These are phyloP conservation scores for Tyria jacobaeae DNA, from an alignment of 2,888 invertebrate species.

Conservation along the genomic window DNA sequence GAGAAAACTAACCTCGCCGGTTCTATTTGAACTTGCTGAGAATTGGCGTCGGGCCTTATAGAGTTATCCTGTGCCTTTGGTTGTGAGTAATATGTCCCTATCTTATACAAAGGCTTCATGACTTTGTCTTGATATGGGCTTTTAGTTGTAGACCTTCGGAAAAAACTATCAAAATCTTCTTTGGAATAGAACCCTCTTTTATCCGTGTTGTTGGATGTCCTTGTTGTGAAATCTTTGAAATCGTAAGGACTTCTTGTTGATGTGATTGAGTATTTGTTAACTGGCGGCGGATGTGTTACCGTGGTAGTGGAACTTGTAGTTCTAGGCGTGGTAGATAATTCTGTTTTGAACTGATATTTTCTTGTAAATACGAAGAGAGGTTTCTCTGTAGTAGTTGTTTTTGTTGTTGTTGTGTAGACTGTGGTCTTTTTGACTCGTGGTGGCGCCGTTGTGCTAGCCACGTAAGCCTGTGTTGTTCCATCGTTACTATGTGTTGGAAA, in stretches of 20 bases:
- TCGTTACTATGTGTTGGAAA: constrained; percentile 75
- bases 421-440: constrained; percentile 60
- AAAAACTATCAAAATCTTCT: constrained; percentile 72
- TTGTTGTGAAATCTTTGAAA: constrained; percentile 80
- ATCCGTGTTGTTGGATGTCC: constrained; percentile 61
- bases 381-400: constrained; percentile 35
- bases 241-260: constrained; percentile 87
- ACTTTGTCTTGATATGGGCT: constrained; percentile 78
- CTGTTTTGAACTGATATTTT: constrained; percentile 60
- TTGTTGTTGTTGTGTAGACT: constrained; percentile 44
- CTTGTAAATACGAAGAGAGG: constrained; percentile 65
- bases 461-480: constrained; percentile 80
- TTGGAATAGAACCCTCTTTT: constrained; percentile 76
- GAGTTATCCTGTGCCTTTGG: constrained; percentile 79
- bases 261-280: constrained; percentile 78
- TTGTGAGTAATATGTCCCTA: constrained; percentile 81
- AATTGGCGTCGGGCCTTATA: constrained; percentile 81
- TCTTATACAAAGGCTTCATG: constrained; percentile 75
- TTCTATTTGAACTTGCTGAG: constrained; percentile 81
- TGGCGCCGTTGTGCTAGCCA: constrained; percentile 71
- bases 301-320: constrained; percentile 18
- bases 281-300: constrained; percentile 62
- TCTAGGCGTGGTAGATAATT: constrained; percentile 57
- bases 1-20: constrained; percentile 76
- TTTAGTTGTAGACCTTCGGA: constrained; percentile 84